These are phyloP conservation scores for Eriosoma lanigerum DNA, from an alignment of 1,140 invertebrate species.

Conservation along the genomic window DNA sequence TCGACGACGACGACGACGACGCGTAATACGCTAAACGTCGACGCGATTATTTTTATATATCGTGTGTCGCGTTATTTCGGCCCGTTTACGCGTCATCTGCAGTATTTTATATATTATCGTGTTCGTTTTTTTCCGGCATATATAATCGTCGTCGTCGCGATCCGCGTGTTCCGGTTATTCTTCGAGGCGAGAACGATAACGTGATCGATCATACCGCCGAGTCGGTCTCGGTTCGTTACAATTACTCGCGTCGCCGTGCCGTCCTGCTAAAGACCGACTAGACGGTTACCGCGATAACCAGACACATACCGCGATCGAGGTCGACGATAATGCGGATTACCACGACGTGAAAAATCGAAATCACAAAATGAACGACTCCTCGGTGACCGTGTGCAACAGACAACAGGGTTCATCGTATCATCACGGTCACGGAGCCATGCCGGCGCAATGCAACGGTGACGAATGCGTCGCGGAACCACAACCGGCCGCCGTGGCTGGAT, in stretches of 20 bases:
- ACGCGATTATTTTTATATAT: neutral
- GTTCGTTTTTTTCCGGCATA: no score
- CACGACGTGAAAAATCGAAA: neutral
- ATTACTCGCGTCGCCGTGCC: no score
- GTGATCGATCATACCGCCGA: no score
- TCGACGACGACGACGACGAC: neutral
- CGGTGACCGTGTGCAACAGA: conserved; percentile 18
- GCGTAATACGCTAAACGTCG: neutral
- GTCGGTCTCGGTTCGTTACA: no score
- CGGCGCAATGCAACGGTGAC: conserved; percentile 3
- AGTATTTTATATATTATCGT: no score
- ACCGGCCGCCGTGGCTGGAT: conserved; percentile 6
- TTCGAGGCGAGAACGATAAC: no score
- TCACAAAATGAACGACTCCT: conserved; percentile 29
- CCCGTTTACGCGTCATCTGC: neutral
- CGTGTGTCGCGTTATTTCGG: no score
- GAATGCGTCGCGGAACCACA: neutral
- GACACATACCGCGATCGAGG: no score
- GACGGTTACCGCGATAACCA: neutral
- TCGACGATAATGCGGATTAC: neutral
- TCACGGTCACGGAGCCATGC: neutral
- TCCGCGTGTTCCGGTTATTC: no score
- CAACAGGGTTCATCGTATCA: conserved; percentile 17
- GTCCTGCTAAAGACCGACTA: no score
- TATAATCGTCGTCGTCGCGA: no score